Conservation (phyloP, 2,888 invertebrate species). For the Erebia aethiops region DNA sequence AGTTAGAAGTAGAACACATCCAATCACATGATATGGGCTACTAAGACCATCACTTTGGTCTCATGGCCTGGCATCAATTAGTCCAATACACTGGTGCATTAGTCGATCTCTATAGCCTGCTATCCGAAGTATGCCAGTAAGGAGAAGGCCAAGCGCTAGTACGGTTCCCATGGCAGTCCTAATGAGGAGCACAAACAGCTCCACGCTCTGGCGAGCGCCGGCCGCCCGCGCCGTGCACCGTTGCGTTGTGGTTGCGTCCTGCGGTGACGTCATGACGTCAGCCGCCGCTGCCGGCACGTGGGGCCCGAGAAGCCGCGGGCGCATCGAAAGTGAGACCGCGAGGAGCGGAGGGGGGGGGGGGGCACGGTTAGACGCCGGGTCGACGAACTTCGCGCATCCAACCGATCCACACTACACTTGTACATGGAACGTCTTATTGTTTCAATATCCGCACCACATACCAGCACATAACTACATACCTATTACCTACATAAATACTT, state of each 20-base stretch:
- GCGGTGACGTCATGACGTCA: constrained; percentile 80
- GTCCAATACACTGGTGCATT: too few species aligned
- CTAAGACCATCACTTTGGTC: too few species aligned
- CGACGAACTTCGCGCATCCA: constrained; percentile 75
- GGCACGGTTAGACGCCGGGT: constrained; percentile 57
- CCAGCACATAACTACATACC: background rate
- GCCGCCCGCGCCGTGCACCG: constrained; percentile 47
- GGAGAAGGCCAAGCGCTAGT: constrained; percentile 49
- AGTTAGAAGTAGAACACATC: background rate
- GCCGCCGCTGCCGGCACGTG: constrained; percentile 72
- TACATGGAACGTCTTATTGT: constrained; percentile 75
- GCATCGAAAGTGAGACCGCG: constrained; percentile 79
- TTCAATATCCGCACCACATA: constrained; percentile 57
- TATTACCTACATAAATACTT: background rate
- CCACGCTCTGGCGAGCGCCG: constrained; percentile 56
- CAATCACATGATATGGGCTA: background rate
- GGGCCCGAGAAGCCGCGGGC: constrained; percentile 71
- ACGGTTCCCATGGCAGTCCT: constrained; percentile 70
- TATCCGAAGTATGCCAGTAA: constrained; percentile 50
- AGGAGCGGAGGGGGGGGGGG: constrained; percentile 51
- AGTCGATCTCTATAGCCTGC: background rate
- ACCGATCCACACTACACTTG: constrained; percentile 71
- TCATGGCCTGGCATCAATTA: too few species aligned
- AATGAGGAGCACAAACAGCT: constrained; percentile 68
- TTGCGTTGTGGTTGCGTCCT: constrained; percentile 66